phyloP scores from a whole-genome alignment of 1,140 invertebrate species.

The Ceratosolen fusciceps region DNA sequence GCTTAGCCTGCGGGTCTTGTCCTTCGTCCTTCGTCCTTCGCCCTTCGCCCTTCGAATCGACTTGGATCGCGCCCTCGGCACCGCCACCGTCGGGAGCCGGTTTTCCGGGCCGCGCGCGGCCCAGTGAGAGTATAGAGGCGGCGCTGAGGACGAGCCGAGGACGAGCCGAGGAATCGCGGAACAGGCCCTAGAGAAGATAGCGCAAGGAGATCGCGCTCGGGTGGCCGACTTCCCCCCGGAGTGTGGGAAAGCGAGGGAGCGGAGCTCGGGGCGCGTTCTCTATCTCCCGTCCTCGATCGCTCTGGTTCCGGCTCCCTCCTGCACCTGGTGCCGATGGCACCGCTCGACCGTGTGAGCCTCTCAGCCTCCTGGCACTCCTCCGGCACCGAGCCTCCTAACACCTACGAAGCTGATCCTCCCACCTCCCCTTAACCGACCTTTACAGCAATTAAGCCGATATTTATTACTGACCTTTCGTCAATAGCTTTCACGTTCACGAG shows the following conservation, averaged over 20 bases:
- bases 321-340: constrained; percentile 29
- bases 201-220: neutral
- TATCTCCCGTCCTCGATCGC: constrained; percentile 62
- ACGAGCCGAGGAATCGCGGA: neutral
- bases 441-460: no score
- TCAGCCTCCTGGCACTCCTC: neutral
- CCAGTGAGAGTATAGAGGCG: no score
- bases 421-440: no score
- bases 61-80: neutral
- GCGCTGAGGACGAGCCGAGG: no score
- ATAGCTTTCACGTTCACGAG: no score
- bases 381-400: neutral
- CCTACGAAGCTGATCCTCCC: no score
- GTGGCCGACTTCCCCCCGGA: constrained; percentile 7
- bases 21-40: no score
- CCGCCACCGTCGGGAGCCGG: neutral
- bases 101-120: no score
- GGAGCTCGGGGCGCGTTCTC: constrained; percentile 57
- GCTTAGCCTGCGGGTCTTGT: no score
- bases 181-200: constrained; percentile 11
- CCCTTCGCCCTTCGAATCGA: neutral
- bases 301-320: neutral
- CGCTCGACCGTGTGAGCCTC: neutral
- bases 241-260: constrained; percentile 63
- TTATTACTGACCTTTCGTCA: no score